Evolutionary conservation across 2,888 invertebrate species (phyloP).

Genomic region (Papilio elwesi): DNA sequence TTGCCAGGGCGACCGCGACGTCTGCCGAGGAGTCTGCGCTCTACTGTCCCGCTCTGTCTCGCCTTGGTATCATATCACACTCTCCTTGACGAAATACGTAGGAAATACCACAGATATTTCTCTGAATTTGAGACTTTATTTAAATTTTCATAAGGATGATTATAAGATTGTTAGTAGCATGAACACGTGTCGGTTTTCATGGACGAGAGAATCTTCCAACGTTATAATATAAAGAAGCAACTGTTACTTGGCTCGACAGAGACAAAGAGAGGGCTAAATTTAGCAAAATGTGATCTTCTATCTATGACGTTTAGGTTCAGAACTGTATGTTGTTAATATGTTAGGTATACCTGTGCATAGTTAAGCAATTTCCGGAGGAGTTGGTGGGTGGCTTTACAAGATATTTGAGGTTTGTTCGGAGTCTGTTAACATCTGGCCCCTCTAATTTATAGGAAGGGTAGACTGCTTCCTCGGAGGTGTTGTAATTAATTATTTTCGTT

Average conservation of each 20-base stretch:
- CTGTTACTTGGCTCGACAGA: slow-evolving; percentile 67
- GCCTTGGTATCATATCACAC: slow-evolving; percentile 83
- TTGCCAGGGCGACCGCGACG: slow-evolving; percentile 81
- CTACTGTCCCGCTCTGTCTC: slow-evolving; percentile 83
- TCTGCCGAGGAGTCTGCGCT: slow-evolving; percentile 83
- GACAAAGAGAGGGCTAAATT: slow-evolving; percentile 63
- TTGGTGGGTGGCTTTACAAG: slow-evolving; percentile 79
- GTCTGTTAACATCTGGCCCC: slow-evolving; percentile 81
- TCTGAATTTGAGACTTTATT: slow-evolving; percentile 23
- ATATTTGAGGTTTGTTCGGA: slow-evolving; percentile 80
- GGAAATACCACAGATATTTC: slow-evolving; percentile 39
- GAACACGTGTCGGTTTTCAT: slow-evolving; percentile 49
- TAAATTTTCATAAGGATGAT: slow-evolving; percentile 40
- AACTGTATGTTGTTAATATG: slow-evolving; percentile 41
- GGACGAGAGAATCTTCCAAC: slow-evolving; percentile 62
- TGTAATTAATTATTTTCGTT: slow-evolving; percentile 81
- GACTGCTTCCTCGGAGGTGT: slow-evolving; percentile 70
- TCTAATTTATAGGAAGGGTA: slow-evolving; percentile 79
- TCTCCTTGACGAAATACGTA: slow-evolving; percentile 50
- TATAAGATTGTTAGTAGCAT: slow-evolving; percentile 39
- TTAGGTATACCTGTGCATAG: slow-evolving; percentile 54
- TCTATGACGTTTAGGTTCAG: slow-evolving; percentile 46
- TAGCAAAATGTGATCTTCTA: slow-evolving; percentile 53
- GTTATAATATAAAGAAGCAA: slow-evolving; percentile 79
- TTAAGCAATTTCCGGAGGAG: slow-evolving; percentile 56